A percentile compares a stretch with the other conserved stretches of the same genome.
These are phyloP conservation scores for Meteorus cinctellus DNA, from an alignment of 2,888 invertebrate species.

Conservation along the genomic window DNA sequence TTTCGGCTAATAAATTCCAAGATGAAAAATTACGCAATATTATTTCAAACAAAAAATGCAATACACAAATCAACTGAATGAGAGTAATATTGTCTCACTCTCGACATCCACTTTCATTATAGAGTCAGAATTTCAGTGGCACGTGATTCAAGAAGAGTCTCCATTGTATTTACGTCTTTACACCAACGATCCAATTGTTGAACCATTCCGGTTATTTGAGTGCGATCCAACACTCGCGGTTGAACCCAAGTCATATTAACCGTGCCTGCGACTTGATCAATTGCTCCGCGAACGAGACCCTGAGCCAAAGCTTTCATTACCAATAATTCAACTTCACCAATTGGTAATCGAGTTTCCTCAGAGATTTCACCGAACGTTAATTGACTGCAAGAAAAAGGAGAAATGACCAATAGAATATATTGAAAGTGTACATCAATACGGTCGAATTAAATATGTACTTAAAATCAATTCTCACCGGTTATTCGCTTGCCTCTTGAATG, in stretches of 20 bases:
- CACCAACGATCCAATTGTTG: constrained; percentile 83
- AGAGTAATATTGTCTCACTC: not conserved
- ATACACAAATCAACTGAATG: constrained; percentile 15
- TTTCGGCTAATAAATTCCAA: not conserved
- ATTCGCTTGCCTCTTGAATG: constrained; percentile 93
- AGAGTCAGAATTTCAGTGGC: constrained; percentile 86
- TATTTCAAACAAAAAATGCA: constrained; percentile 20
- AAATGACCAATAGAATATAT: constrained; percentile 6
- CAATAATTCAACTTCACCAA: constrained; percentile 92
- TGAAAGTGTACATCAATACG: not conserved
- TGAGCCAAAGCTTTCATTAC: constrained; percentile 98
- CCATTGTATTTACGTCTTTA: constrained; percentile 83
- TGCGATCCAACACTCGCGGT: constrained; percentile 83
- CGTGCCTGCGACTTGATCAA: constrained; percentile 89
- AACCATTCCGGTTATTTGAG: constrained; percentile 83
- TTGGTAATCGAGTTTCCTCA: constrained; percentile 86
- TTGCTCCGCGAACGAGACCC: constrained; percentile 93
- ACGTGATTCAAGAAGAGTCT: constrained; percentile 81
- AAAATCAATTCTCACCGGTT: constrained; percentile 74
- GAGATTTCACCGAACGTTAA: constrained; percentile 94
- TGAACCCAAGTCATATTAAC: constrained; percentile 92
- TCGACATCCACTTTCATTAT: constrained; percentile 66
- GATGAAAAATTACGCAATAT: constrained; percentile 5
- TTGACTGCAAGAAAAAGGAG: constrained; percentile 74
- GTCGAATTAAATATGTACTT: constrained; percentile 14